Evolutionary conservation across 2,888 invertebrate species (phyloP).

Genomic region (Cephonodes hylas): DNA sequence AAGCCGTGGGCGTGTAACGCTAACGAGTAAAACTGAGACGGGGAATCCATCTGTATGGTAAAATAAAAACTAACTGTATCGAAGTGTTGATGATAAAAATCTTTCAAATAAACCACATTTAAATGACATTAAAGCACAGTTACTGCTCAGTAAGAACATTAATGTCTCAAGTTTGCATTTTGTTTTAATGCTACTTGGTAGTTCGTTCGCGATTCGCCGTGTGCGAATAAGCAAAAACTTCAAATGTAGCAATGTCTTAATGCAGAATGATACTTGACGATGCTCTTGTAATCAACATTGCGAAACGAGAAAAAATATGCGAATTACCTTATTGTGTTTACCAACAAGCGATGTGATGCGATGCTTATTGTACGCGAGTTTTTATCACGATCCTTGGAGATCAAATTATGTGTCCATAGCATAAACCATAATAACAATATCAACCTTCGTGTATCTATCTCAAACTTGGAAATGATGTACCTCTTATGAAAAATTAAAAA

Average conservation of each 20-base stretch:
- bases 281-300: neutral
- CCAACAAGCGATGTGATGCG: neutral
- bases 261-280: neutral
- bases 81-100: slow-evolving; percentile 43
- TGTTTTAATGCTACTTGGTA: neutral
- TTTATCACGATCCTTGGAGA: neutral
- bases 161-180: slow-evolving; percentile 41
- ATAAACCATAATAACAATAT: neutral
- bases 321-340: neutral
- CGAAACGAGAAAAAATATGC: neutral
- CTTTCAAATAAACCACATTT: slow-evolving; percentile 44
- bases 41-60: slow-evolving; percentile 19
- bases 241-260: slow-evolving; percentile 21
- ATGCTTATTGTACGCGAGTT: neutral
- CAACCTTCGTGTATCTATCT: neutral
- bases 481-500: too few species aligned
- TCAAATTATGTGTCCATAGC: neutral
- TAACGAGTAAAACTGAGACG: neutral
- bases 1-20: neutral
- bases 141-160: slow-evolving; percentile 40
- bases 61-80: slow-evolving; percentile 37
- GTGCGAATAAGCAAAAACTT: slow-evolving; percentile 18
- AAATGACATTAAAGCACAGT: slow-evolving; percentile 50
- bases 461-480: too few species aligned
- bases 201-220: neutral